Conservation (phyloP, 1,140 invertebrate species). For the Bactericera cockerelli region DNA sequence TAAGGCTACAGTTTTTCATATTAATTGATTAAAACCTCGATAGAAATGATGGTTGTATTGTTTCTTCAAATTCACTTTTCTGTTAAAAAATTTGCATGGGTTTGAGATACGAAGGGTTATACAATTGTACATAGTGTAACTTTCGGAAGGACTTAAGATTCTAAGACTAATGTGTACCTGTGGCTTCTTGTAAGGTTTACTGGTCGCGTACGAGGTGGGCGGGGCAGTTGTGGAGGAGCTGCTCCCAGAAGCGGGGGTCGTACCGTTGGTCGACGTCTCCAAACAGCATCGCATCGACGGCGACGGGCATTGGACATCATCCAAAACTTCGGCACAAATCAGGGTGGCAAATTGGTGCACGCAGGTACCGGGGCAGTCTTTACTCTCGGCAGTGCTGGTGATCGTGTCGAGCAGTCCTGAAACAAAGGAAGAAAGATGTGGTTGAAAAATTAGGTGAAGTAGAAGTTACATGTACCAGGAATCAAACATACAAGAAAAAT, state of each 20-base stretch:
- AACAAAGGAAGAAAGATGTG: too few species aligned
- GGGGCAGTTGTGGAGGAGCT: constrained; percentile 11
- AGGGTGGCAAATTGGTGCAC: constrained; percentile 63
- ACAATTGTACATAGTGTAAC: too few species aligned
- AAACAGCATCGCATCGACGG: constrained; percentile 66
- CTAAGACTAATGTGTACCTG: too few species aligned
- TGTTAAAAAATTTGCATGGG: too few species aligned
- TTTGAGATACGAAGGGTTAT: too few species aligned
- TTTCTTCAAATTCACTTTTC: too few species aligned
- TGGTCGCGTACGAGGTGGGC: not conserved
- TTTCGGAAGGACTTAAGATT: too few species aligned
- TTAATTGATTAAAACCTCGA: too few species aligned
- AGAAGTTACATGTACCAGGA: not conserved
- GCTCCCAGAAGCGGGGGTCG: constrained; percentile 17
- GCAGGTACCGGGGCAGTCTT: constrained; percentile 71
- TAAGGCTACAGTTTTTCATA: too few species aligned
- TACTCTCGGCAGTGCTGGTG: constrained; percentile 61
- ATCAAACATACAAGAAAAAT: not conserved
- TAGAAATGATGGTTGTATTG: too few species aligned
- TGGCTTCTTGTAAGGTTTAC: constrained; percentile 3
- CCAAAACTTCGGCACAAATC: constrained; percentile 66
- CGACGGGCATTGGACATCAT: constrained; percentile 60
- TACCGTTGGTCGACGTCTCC: constrained; percentile 39
- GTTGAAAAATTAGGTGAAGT: constrained; percentile 22
- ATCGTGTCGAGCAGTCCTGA: constrained; percentile 64